Conservation (phyloP, 2,888 invertebrate genomes). For the Amphimallon solstitiale region DNA sequence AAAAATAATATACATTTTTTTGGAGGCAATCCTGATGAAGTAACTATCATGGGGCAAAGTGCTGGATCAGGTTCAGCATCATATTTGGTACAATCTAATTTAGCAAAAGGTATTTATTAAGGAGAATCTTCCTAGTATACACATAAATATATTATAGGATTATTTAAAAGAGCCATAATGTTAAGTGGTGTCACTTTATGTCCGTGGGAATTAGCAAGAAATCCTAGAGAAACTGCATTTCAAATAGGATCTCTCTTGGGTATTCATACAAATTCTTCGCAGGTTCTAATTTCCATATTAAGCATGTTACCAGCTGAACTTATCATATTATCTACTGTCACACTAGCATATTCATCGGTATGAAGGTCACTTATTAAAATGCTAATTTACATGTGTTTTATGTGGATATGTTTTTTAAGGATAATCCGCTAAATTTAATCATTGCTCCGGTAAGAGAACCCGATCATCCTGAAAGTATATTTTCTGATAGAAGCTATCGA, state of each 20-base stretch:
- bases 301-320: background rate
- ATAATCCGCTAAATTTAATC: background rate
- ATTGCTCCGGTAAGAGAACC: slow-evolving; percentile 2
- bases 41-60: slow-evolving; percentile 35
- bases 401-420: background rate
- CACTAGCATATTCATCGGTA: background rate
- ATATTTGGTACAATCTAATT: slow-evolving; percentile 8
- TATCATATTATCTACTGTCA: background rate
- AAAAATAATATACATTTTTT: slow-evolving; percentile 34
- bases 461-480: background rate
- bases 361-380: no score
- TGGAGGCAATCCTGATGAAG: slow-evolving; percentile 36
- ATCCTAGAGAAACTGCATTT: background rate
- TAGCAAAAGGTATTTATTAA: slow-evolving; percentile 27
- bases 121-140: no score
- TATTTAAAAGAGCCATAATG: background rate
- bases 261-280: background rate
- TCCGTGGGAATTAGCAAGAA: background rate
- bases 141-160: background rate
- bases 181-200: background rate
- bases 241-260: background rate
- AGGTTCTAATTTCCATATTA: background rate
- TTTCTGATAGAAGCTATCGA: background rate
- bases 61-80: slow-evolving; percentile 32
- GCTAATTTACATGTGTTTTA: no score